Percentiles rank a stretch among this genome's conserved stretches.
Conservation (phyloP, 1,140 invertebrate species). For the Diplogasteroides magnus region DNA sequence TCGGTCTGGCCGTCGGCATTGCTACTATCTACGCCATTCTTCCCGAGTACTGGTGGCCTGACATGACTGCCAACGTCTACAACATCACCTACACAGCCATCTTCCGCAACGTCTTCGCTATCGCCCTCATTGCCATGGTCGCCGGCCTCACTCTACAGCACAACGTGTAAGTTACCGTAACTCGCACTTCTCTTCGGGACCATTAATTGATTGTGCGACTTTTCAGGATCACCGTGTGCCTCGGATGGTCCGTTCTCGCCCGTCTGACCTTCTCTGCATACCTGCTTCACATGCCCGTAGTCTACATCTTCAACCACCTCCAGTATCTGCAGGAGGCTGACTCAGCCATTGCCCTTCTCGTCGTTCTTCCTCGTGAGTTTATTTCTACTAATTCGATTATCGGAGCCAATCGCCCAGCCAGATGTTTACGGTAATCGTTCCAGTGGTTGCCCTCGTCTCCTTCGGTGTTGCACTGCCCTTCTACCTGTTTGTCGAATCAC, state of each 20-base stretch:
- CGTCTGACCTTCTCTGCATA: slow-evolving; percentile 49
- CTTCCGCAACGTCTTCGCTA: slow-evolving; percentile 48
- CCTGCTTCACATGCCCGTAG: slow-evolving; percentile 49
- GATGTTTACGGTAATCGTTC: slow-evolving; percentile 18
- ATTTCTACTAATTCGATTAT: too few species aligned
- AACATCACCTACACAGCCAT: slow-evolving; percentile 52
- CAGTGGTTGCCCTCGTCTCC: slow-evolving; percentile 41
- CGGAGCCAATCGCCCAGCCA: background rate
- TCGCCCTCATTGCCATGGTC: slow-evolving; percentile 40
- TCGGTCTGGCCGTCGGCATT: slow-evolving; percentile 23
- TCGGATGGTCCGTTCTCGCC: slow-evolving; percentile 41
- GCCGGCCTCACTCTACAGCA: slow-evolving; percentile 33
- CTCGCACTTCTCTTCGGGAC: background rate
- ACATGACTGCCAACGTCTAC: slow-evolving; percentile 36
- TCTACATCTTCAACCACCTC: slow-evolving; percentile 48
- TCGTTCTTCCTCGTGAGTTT: slow-evolving; percentile 12
- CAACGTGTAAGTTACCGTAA: slow-evolving; percentile 16
- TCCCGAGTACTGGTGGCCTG: slow-evolving; percentile 45
- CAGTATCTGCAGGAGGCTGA: slow-evolving; percentile 39
- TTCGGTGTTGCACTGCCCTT: slow-evolving; percentile 44
- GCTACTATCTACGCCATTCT: slow-evolving; percentile 47
- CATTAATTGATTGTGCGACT: too few species aligned
- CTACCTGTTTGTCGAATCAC: slow-evolving; percentile 46
- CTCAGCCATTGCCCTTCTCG: slow-evolving; percentile 33
- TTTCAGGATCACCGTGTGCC: slow-evolving; percentile 28